These are phyloP conservation scores for Eupeodes latifasciatus DNA, from an alignment of 2,888 invertebrate genomes.

Conservation along the genomic window DNA sequence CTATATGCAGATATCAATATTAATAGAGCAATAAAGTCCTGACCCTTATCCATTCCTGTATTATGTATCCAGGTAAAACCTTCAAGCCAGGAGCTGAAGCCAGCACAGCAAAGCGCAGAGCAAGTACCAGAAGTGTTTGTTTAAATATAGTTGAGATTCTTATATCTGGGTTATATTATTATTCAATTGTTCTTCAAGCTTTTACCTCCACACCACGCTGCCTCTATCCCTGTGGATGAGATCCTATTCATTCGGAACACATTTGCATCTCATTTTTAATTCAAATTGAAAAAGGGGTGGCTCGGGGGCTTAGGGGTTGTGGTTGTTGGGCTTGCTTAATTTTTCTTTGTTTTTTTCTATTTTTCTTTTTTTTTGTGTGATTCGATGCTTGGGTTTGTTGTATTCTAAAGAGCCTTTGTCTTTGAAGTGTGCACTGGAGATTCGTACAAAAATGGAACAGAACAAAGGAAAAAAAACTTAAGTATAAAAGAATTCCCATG, in stretches of 20 bases:
- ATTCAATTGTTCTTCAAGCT: slow-evolving; percentile 59
- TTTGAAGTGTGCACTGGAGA: neutral
- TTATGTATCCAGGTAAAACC: slow-evolving; percentile 13
- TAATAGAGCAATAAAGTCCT: slow-evolving; percentile 20
- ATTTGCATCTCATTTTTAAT: slow-evolving; percentile 71
- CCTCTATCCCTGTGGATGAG: neutral
- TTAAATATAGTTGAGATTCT: slow-evolving; percentile 47
- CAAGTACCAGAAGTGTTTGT: neutral
- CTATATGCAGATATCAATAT: slow-evolving; percentile 36
- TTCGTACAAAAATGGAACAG: neutral
- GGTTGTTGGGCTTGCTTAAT: slow-evolving; percentile 4
- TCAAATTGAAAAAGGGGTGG: slow-evolving; percentile 49
- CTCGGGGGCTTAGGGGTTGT: slow-evolving; percentile 8
- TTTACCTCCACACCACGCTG: neutral
- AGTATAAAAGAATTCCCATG: slow-evolving; percentile 25
- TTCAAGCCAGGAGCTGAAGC: neutral
- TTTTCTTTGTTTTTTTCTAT: slow-evolving; percentile 5
- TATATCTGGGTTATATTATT: slow-evolving; percentile 57
- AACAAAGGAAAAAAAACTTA: neutral
- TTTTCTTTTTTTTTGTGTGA: slow-evolving; percentile 14
- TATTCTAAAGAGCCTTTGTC: slow-evolving; percentile 33
- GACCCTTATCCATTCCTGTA: slow-evolving; percentile 19
- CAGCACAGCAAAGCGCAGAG: neutral
- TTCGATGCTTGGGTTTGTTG: slow-evolving; percentile 6
- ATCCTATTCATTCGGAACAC: slow-evolving; percentile 45